phyloP scores from a whole-genome alignment of 2,113 vertebrate species.

The Hippocampus comes region DNA sequence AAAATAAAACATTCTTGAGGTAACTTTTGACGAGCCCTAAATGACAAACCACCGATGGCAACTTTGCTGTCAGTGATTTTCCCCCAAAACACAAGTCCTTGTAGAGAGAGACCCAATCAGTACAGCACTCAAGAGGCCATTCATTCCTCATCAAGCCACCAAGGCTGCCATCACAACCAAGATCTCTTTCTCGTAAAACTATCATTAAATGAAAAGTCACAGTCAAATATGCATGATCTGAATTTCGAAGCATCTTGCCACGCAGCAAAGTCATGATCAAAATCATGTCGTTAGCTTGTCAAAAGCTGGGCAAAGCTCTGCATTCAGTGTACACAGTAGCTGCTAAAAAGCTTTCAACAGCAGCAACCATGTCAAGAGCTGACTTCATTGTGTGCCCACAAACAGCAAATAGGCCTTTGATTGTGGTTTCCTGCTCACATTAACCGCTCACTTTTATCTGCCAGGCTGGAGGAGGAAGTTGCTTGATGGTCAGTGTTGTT shows the following conservation, averaged over 20 bases:
- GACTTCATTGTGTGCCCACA: slow-evolving; percentile 6
- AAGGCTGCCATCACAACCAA: background rate
- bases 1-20: too few relatives aligned
- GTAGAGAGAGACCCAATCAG: background rate
- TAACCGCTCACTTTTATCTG: slow-evolving; percentile 20
- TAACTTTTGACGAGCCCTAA: too few relatives aligned
- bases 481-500: slow-evolving; percentile 10
- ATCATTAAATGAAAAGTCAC: background rate
- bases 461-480: slow-evolving; percentile 14
- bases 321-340: background rate
- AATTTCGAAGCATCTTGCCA: too few relatives aligned
- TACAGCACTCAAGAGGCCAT: background rate
- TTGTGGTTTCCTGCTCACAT: slow-evolving; percentile 30
- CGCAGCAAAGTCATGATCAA: background rate
- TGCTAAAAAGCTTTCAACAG: background rate
- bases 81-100: background rate
- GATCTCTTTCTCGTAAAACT: background rate
- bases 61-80: background rate
- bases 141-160: background rate
- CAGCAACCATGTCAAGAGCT: slow-evolving; percentile 23
- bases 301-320: background rate
- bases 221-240: too few relatives aligned
- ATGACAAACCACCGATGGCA: background rate
- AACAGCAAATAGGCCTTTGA: slow-evolving; percentile 32
- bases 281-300: background rate